These are phyloP conservation scores for Pseudococcus jackbeardsleyi DNA, from an alignment of 2,888 invertebrate genomes.

Conservation along the genomic window DNA sequence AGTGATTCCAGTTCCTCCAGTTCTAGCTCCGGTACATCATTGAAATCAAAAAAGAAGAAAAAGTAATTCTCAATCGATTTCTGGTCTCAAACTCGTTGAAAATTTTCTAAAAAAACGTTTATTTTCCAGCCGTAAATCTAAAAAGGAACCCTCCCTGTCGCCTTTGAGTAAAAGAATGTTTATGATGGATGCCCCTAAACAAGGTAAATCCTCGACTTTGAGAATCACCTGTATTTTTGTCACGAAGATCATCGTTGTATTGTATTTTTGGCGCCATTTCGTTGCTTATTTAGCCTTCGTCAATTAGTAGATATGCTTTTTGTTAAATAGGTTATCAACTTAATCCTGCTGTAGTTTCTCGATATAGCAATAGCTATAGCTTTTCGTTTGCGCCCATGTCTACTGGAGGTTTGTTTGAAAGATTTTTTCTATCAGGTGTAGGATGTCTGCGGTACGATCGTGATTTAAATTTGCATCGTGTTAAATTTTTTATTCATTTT, in stretches of 20 bases:
- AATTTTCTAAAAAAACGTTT: conserved; percentile 30
- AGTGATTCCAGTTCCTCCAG: conserved; percentile 76
- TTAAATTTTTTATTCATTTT: not conserved
- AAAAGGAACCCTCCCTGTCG: conserved; percentile 79
- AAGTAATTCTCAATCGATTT: not conserved
- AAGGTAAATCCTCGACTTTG: conserved; percentile 2
- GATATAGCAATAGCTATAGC: not conserved
- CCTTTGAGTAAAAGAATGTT: conserved; percentile 88
- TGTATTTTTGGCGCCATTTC: no score
- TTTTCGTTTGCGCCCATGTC: not conserved
- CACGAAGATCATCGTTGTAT: not conserved
- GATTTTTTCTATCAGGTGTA: not conserved
- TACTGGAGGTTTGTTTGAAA: not conserved
- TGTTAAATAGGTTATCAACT: no score
- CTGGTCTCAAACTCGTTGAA: not conserved
- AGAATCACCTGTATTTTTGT: not conserved
- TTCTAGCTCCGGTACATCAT: conserved; percentile 73
- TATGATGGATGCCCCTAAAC: conserved; percentile 57
- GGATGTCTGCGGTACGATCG: not conserved
- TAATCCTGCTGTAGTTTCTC: not conserved
- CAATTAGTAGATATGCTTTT: no score
- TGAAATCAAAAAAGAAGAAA: conserved; percentile 65
- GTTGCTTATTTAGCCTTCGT: no score
- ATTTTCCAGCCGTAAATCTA: conserved; percentile 70
- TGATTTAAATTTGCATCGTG: not conserved